phyloP scores from a whole-genome alignment of 64 coral and sea anemone species.

The Trachythela sp. region DNA sequence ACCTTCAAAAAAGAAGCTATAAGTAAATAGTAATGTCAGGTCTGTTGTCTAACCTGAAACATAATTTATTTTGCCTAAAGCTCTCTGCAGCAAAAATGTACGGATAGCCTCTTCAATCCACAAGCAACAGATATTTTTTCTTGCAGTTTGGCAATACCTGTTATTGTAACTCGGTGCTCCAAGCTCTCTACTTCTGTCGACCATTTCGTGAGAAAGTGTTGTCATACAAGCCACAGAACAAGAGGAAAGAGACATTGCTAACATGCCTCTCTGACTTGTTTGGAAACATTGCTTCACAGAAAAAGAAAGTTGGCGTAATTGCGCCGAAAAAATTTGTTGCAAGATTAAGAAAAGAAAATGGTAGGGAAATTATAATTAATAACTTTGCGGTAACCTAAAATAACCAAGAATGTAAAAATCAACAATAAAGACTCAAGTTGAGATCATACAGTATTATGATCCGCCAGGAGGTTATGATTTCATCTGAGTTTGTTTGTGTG shows the following conservation, averaged over 20 bases:
- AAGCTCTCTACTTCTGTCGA: constrained; percentile 95
- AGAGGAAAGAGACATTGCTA: constrained; percentile 87
- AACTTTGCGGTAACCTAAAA: background rate
- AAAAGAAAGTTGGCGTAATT: constrained; percentile 96
- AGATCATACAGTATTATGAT: too few species aligned
- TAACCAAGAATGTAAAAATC: too few species aligned
- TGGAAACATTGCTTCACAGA: constrained; percentile 85
- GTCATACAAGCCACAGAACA: constrained; percentile 81
- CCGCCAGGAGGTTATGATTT: too few species aligned
- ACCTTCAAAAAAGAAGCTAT: too few species aligned
- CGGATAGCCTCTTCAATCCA: background rate
- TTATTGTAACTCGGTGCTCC: constrained; percentile 96
- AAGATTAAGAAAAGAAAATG: constrained; percentile 93
- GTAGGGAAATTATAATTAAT: constrained; percentile 29
- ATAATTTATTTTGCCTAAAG: too few species aligned
- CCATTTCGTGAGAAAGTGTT: constrained; percentile 89
- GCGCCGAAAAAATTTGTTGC: constrained; percentile 98
- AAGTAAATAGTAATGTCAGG: too few species aligned
- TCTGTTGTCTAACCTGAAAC: too few species aligned
- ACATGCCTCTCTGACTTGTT: constrained; percentile 95
- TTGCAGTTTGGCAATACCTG: constrained; percentile 96
- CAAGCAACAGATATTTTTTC: background rate
- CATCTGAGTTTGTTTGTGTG: too few species aligned
- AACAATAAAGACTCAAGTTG: too few species aligned
- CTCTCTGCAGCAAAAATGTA: background rate